Percentiles rank a stretch among this genome's conserved stretches.
Conservation (phyloP, 2,888 invertebrate genomes). For the Linyphia triangularis region DNA sequence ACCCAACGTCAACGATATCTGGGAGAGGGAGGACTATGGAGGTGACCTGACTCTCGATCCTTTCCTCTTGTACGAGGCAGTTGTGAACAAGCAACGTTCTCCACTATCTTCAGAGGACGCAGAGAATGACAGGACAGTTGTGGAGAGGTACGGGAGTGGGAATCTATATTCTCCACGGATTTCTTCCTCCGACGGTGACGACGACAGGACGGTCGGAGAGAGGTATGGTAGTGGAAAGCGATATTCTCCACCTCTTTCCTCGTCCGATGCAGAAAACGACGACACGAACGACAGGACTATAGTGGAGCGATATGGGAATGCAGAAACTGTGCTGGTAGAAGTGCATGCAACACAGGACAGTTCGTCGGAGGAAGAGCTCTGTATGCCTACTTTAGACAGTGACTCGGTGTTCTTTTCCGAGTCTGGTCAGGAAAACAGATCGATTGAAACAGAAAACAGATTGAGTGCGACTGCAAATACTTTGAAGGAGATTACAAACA, state of each 20-base stretch:
- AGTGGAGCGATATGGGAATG: constrained; percentile 77
- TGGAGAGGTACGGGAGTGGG: constrained; percentile 77
- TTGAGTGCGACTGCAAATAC: background rate
- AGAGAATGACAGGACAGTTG: constrained; percentile 71
- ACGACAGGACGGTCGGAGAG: too few species aligned
- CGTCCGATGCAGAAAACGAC: too few species aligned
- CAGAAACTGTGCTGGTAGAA: constrained; percentile 77
- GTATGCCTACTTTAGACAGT: background rate
- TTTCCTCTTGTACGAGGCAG: constrained; percentile 50
- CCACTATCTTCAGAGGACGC: constrained; percentile 47
- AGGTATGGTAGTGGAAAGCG: too few species aligned
- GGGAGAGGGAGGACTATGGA: constrained; percentile 24
- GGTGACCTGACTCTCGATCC: constrained; percentile 64
- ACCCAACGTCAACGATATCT: background rate
- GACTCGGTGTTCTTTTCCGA: background rate
- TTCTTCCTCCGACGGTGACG: too few species aligned
- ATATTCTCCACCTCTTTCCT: constrained; percentile 16
- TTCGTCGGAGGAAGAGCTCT: constrained; percentile 74
- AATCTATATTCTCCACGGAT: too few species aligned
- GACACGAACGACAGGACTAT: constrained; percentile 62
- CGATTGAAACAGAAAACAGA: background rate
- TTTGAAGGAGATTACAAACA: background rate
- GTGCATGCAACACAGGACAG: constrained; percentile 77
- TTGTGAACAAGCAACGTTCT: constrained; percentile 55
- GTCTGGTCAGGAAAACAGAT: background rate